Evolutionary conservation across 2,797 vertebrate genomes (phyloP), one percentile per base, ranked within the genome.

Genomic region (Argya squamiceps): DNA sequence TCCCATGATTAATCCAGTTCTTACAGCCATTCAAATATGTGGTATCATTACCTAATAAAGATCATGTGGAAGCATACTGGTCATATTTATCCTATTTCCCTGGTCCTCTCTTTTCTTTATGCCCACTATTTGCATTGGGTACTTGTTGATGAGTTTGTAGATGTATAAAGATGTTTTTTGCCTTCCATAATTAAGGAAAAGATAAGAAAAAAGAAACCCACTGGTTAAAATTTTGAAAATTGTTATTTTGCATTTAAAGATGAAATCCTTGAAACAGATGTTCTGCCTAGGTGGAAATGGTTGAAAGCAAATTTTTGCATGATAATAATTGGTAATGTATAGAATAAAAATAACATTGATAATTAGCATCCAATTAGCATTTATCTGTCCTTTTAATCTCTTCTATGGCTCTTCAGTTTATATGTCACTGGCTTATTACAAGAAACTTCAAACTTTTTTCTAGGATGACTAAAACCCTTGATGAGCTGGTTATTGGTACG

Each of bases 331-430:
- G 69, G 4, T 49, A 62, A 84, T 34, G 12, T 74, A 70, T 52
- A 67, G 59, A 74, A 59, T 76, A 88, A 94, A 92, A 89, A 70
- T 71, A 71, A 0, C 37, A 37, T 56, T 0, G 2, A 75, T 88
- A 83, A 68, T 93, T 89, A 68, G 2, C 55, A 68, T 62, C 91
- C 27, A 73, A 49, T 94, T 96, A 91, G 2, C 49, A 91, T 84
- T 86, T 93, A 81, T 92, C 79, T 96, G 85, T 83, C 29, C 5
- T 3, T 77, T 83, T 92, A 39, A 81, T 88, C 73, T 89, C 36
- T 88, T 23, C 27, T 59, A 37, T 41, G 37, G n/a, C 13, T 88
- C 39, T 85, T 80, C 27, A 77, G 56, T 86, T 93, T 80, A 64
- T 88, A 34, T 89, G 53, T 81, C 73, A 78, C 15, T 70, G 44